Evolutionary conservation across 2,113 vertebrate genomes (phyloP), one percentile per base, ranked within the genome.

Genomic region (Rhabdornis inornatus): DNA sequence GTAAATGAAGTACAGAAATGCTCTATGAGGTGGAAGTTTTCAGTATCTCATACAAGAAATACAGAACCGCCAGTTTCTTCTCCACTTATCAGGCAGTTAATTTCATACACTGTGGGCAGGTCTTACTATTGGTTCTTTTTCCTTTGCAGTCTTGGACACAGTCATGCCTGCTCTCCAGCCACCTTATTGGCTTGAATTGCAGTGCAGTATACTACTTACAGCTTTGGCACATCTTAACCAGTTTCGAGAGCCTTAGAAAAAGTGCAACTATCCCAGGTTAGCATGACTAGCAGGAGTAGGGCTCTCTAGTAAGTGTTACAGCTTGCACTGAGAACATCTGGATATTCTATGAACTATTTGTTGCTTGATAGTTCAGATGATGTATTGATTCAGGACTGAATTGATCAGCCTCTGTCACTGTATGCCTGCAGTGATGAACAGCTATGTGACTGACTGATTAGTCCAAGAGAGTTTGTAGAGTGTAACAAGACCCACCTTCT

Each of bases 391-490:
- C 11, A 8, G 12, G 35, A 7, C 27, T 50, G 60, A 24, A 55
- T 45, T 63, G 52, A 66, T 30, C 61, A 56, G 16, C 70, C 16
- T 57, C 10, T 31, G 25, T 55, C 16, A 22, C 9, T 44, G 2
- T 70, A 13, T 20, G 57, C 11, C 14, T 60, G 18, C 2, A 8
- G 27, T 76, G 15, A 5, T 35, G 44, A 72, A 45, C 25, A 63
- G 12, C 35, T 18, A 0, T 65, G 13, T n/a, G 65, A 42, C 28
- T 31, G 60, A 45, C n/a, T 1, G 1, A 8, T 13, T 22, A 31
- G 28, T 37, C 47, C 35, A 44, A 24, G 31, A 52, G 63, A n/a
- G 23, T 60, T 91, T 1, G 2, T 15, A 23, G 33, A 22, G 15
- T n/a, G 25, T 55, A 40, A 56, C 11, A 13, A 4, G 27, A 30